Percentiles rank a stretch among this genome's conserved stretches.
phyloP scores from a whole-genome alignment of 2,888 invertebrate species.

The Drosophila ezoana region DNA sequence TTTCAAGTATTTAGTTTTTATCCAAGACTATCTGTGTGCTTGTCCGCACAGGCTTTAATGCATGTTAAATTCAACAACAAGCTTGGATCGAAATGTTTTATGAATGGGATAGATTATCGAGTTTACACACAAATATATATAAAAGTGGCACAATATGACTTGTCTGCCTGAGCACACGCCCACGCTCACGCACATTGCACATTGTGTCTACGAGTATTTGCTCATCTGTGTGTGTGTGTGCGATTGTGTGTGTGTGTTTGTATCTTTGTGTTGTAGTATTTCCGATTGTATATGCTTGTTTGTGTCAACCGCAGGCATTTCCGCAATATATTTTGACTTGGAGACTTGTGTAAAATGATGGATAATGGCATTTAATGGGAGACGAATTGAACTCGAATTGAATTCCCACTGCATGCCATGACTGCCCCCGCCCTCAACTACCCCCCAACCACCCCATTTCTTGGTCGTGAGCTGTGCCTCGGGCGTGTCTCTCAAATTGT shows the following conservation, averaged over 20 bases:
- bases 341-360: conserved; percentile 65
- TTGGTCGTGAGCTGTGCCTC: conserved; percentile 5
- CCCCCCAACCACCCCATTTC: neutral
- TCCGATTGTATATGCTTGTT: conserved; percentile 1
- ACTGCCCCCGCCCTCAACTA: neutral
- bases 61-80: neutral
- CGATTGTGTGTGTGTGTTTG: neutral
- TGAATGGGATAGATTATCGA: neutral
- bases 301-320: conserved; percentile 56
- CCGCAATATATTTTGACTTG: conserved; percentile 74
- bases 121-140: conserved; percentile 8
- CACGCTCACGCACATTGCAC: neutral
- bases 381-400: conserved; percentile 39
- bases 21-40: neutral
- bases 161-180: neutral
- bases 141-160: neutral
- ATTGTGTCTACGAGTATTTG: neutral
- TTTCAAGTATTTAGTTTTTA: no score
- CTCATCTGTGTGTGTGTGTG: neutral
- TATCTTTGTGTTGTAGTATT: neutral
- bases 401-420: conserved; percentile 39
- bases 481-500: conserved; percentile 59
- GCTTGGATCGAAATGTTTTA: neutral
- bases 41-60: neutral
- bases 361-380: conserved; percentile 75